phyloP scores from a whole-genome alignment of 2,888 invertebrate genomes.

The Latrodectus elegans region DNA sequence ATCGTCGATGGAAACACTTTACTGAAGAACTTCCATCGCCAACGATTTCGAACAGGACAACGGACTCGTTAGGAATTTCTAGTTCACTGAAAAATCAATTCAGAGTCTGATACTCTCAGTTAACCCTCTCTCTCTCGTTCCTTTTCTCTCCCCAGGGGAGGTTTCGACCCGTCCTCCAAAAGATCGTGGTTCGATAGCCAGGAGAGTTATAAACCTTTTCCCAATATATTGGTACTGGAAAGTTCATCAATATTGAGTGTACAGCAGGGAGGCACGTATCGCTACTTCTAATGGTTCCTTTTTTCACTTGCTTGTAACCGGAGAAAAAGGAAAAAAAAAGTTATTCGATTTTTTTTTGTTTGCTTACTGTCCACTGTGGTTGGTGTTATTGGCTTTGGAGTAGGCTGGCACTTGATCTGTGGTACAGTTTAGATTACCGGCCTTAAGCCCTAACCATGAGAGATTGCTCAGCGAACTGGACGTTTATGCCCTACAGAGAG shows the following conservation, averaged over 20 bases:
- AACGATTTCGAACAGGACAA: too few species aligned
- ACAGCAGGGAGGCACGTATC: constrained; percentile 29
- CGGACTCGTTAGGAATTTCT: neutral
- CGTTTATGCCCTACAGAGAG: too few species aligned
- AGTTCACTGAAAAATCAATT: constrained; percentile 47
- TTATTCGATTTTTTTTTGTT: neutral
- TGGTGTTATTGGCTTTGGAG: neutral
- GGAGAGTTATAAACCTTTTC: constrained; percentile 52
- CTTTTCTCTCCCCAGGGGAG: constrained; percentile 8
- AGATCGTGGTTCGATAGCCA: constrained; percentile 43
- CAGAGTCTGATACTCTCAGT: constrained; percentile 30
- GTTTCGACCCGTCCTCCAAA: constrained; percentile 15
- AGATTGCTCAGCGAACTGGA: too few species aligned
- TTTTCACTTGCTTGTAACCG: neutral
- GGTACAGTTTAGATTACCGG: too few species aligned
- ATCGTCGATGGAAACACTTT: neutral
- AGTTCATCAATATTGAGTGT: constrained; percentile 57
- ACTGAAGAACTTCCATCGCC: neutral
- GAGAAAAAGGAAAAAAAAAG: constrained; percentile 1
- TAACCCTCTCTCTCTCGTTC: constrained; percentile 5
- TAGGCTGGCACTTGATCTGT: neutral
- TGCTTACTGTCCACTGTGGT: neutral
- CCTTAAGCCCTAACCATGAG: too few species aligned
- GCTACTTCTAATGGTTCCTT: constrained; percentile 11
- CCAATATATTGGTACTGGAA: constrained; percentile 39